A percentile compares a stretch with the other conserved stretches of the same genome.
phyloP scores from a whole-genome alignment of 2,797 vertebrate genomes.

The Chelidonichthys spinosus region DNA sequence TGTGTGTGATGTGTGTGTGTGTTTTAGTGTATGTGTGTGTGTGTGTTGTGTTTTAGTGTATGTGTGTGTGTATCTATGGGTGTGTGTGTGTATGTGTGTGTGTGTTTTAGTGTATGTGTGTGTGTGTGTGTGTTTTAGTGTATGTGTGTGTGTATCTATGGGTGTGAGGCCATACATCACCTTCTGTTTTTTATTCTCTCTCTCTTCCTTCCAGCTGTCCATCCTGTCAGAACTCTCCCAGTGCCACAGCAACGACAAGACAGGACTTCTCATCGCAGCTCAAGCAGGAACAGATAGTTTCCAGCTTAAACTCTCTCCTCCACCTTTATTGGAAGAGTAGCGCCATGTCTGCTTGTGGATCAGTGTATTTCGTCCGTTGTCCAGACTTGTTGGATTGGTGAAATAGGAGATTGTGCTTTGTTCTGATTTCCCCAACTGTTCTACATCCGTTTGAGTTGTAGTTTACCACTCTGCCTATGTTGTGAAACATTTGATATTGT shows the following conservation, averaged over 20 bases:
- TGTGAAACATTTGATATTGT: constrained; percentile 14
- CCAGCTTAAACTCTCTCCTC: constrained; percentile 91
- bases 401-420: background rate
- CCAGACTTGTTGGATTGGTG: background rate
- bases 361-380: background rate
- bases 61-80: too few species aligned
- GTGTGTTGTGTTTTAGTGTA: too few species aligned
- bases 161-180: background rate
- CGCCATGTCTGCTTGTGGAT: background rate
- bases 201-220: constrained; percentile 85
- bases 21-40: too few species aligned
- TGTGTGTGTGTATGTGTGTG: too few species aligned
- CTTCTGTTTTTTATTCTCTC: background rate
- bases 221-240: constrained; percentile 91
- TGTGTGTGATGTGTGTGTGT: too few species aligned
- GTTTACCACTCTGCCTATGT: background rate
- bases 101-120: too few species aligned
- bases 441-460: background rate
- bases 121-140: too few species aligned
- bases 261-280: constrained; percentile 77
- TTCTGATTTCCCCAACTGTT: background rate
- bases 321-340: constrained; percentile 88
- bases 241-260: constrained; percentile 81
- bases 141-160: too few species aligned
- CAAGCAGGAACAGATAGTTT: constrained; percentile 87